Evolutionary conservation across 2,888 invertebrate species (phyloP).

Genomic region (Drosophila sordidapex): DNA sequence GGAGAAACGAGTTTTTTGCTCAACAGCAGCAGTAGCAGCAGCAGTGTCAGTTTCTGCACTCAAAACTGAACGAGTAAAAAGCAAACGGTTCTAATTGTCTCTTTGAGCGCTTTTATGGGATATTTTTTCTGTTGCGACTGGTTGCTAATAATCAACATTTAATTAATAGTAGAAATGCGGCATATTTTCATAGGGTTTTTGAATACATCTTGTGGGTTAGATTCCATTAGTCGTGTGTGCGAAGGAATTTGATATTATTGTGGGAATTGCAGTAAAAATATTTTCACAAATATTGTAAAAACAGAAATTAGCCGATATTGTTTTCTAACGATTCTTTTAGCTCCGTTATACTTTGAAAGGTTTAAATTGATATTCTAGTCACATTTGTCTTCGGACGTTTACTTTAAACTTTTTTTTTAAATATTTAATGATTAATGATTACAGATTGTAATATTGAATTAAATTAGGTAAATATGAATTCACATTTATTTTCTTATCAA

Average conservation of each 20-base stretch:
- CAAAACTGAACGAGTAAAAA: conserved; percentile 18
- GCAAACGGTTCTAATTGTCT: neutral
- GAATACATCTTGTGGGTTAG: conserved; percentile 9
- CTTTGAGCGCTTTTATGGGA: conserved; percentile 44
- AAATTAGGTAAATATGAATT: neutral
- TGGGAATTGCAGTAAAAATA: conserved; percentile 41
- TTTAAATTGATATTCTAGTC: neutral
- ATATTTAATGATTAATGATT: neutral
- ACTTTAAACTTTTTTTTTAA: neutral
- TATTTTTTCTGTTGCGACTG: conserved; percentile 20
- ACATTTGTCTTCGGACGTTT: neutral
- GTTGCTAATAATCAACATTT: conserved; percentile 52
- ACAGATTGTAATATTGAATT: neutral
- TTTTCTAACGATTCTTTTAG: neutral
- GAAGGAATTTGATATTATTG: conserved; percentile 58
- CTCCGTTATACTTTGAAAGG: neutral
- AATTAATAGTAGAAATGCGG: conserved; percentile 50
- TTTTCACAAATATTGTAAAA: neutral
- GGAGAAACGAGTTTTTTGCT: conserved; percentile 67
- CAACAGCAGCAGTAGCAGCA: conserved; percentile 25
- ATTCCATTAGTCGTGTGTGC: conserved; percentile 38
- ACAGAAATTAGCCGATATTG: conserved; percentile 12
- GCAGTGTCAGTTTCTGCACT: conserved; percentile 38
- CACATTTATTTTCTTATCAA: neutral
- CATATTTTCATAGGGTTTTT: conserved; percentile 21